These are phyloP conservation scores for Umimayanthus chanpuru DNA, from an alignment of 92 coral and sea anemone genomes.

Conservation along the genomic window DNA sequence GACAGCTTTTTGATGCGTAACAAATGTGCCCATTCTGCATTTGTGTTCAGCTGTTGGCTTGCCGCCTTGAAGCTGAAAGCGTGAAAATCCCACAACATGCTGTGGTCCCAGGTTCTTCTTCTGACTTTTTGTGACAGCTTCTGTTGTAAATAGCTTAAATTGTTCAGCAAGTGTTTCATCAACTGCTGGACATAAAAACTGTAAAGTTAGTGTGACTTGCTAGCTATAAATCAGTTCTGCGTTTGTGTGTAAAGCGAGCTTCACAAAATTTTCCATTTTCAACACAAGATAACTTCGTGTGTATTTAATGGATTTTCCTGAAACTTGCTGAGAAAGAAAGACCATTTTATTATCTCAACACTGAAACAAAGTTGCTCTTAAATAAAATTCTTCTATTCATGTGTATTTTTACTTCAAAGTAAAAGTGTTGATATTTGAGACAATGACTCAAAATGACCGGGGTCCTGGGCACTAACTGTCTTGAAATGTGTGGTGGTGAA, in stretches of 20 bases:
- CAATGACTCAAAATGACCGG: background rate
- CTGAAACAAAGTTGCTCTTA: conserved; percentile 1
- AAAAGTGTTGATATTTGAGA: background rate
- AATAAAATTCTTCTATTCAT: background rate
- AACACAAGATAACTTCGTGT: background rate
- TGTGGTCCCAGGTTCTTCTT: background rate
- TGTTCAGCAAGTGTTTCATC: background rate
- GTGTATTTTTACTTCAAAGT: background rate
- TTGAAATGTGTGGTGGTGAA: too few species aligned
- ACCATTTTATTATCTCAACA: background rate
- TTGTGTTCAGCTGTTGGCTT: background rate
- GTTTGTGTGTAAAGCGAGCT: too few species aligned
- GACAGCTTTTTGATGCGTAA: background rate
- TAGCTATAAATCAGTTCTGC: too few species aligned
- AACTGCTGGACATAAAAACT: conserved; percentile 12
- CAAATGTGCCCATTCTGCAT: background rate
- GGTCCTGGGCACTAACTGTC: too few species aligned
- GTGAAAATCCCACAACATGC: background rate
- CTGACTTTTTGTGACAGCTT: background rate
- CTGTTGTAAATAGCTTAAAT: conserved; percentile 1
- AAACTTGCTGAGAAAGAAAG: background rate
- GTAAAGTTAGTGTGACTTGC: background rate
- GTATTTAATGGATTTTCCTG: background rate
- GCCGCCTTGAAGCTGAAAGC: background rate
- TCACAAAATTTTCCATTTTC: background rate